phyloP scores from a whole-genome alignment of 92 coral and sea anemone genomes.

The Porites cylindrica region DNA sequence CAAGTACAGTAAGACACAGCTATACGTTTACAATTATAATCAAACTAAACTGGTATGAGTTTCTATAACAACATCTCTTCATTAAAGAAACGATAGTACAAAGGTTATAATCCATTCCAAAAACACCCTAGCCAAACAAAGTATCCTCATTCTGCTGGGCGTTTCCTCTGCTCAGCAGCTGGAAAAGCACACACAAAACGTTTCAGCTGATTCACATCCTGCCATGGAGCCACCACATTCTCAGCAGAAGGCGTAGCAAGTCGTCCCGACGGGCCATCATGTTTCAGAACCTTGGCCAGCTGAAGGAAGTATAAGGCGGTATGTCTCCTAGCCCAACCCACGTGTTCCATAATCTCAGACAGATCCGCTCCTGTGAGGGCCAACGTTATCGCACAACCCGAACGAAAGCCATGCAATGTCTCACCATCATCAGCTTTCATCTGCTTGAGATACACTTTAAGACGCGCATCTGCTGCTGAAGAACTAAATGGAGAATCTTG shows the following conservation, averaged over 20 bases:
- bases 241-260: not conserved
- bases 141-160: constrained; percentile 5
- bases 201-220: too few species aligned
- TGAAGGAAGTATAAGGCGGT: constrained; percentile 1
- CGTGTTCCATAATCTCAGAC: constrained; percentile 49
- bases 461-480: constrained; percentile 55
- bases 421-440: constrained; percentile 61
- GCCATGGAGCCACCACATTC: too few species aligned
- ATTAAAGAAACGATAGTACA: constrained; percentile 6
- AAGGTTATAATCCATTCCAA: not conserved
- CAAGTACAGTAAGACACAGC: not conserved
- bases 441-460: constrained; percentile 46
- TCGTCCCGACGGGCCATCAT: constrained; percentile 11
- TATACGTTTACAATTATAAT: not conserved
- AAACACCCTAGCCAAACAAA: not conserved
- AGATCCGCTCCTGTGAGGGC: constrained; percentile 29
- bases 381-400: constrained; percentile 55
- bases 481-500: constrained; percentile 42
- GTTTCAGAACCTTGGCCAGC: constrained; percentile 18
- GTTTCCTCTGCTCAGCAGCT: too few species aligned
- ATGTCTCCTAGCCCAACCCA: constrained; percentile 49
- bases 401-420: constrained; percentile 58
- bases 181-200: too few species aligned
- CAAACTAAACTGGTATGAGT: not conserved
- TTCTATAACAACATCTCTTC: constrained; percentile 5